A percentile compares a stretch with the other conserved stretches of the same genome.
Conservation (phyloP, 2,888 invertebrate species). For the Danaus chrysippus region DNA sequence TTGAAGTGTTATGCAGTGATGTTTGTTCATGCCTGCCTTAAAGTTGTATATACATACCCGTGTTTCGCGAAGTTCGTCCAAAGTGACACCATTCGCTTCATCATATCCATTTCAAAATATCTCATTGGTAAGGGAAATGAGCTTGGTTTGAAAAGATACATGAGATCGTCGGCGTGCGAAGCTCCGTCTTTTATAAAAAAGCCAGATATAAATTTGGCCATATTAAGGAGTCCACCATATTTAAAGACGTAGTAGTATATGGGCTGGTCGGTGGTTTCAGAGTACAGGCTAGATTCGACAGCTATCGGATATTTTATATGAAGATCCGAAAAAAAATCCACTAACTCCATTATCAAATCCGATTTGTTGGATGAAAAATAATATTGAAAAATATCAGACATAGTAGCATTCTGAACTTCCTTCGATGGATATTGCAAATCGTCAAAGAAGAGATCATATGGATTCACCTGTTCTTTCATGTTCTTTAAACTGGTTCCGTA, state of each 20-base stretch:
- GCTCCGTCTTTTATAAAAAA: constrained; percentile 54
- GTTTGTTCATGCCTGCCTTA: background rate
- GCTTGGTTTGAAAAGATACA: constrained; percentile 68
- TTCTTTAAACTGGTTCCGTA: constrained; percentile 53
- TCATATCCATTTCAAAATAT: constrained; percentile 54
- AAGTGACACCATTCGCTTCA: constrained; percentile 59
- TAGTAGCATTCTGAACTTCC: constrained; percentile 50
- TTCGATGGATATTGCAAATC: constrained; percentile 60
- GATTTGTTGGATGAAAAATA: constrained; percentile 57
- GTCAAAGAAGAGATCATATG: constrained; percentile 44
- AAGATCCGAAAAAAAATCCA: constrained; percentile 64
- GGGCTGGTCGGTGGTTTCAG: constrained; percentile 55
- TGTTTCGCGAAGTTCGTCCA: constrained; percentile 75
- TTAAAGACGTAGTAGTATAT: constrained; percentile 67
- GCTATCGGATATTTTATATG: constrained; percentile 65
- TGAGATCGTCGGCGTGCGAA: constrained; percentile 67
- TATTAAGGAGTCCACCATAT: constrained; percentile 61
- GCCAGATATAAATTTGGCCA: constrained; percentile 61
- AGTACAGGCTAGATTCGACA: constrained; percentile 57
- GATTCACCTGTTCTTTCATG: constrained; percentile 38
- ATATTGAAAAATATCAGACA: constrained; percentile 45
- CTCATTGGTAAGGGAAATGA: constrained; percentile 59
- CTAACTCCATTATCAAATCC: constrained; percentile 65
- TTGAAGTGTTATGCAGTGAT: no score
- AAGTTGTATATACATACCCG: constrained; percentile 43